Evolutionary conservation across 2,797 vertebrate species (phyloP), one percentile per base, ranked within the genome.

Genomic region (Lithobates sylvaticus): DNA sequence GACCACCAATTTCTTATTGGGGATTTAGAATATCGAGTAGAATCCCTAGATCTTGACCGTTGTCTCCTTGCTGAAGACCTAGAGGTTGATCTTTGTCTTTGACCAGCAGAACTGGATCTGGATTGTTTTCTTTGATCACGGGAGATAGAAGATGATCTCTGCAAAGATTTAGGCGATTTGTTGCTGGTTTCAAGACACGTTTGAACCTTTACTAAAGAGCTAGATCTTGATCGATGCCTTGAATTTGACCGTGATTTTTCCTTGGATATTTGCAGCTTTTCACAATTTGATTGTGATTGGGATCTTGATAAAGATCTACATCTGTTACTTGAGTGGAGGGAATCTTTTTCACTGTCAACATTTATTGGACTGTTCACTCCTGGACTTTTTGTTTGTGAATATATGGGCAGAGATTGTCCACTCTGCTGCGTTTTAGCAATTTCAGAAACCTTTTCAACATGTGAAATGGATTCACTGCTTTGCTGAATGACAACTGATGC

Each of bases 91-190:
- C 75, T 72, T 87, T 69, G 88, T 92, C 81, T 86, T 88, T 18
- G 92, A 91, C 82, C 93, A 36, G 3, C 6, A 32, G 87, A 83
- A 32, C 74, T 77, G 34, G 87, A 88, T 3, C 58, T 36, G n/a
- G 85, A 87, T 16, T 54, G 27, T n/a, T 16, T 50, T 34, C 54
- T 87, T 65, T 26, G 36, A 5, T n/a, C 39, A 1, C 15, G 6
- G 16, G 85, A 87, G 27, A 42, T 77, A 18, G 80, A 83, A 58
- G 34, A 75, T 36, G 83, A 87, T 29, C 15, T 58, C 3, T 65
- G 68, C 27, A 67, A 67, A 21, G 23, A 32, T 81, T n/a, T 65
- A 27, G 50, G 54, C n/a, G 83, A 82, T 76, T 78, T 87, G n/a
- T 73, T 77, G 3, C 21, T 27, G 21, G 42, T n/a, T 39, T 69